Conservation (phyloP, 2,797 vertebrate genomes). For the Pteropus rufus region DNA sequence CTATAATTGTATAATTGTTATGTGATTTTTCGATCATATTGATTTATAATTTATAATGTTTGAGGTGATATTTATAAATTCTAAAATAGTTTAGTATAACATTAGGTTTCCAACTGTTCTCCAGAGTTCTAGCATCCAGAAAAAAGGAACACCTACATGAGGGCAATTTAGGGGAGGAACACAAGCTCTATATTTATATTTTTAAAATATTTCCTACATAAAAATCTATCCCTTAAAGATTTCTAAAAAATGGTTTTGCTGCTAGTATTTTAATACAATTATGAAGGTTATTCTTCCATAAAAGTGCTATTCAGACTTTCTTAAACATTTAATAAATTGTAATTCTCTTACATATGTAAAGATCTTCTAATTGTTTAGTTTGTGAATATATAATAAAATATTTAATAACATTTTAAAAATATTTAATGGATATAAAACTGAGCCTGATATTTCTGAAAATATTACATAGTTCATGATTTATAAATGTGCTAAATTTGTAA, state of each 20-base stretch:
- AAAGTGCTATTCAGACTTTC: constrained; percentile 3
- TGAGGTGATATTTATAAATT: not conserved
- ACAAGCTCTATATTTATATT: not conserved
- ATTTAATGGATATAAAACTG: not conserved
- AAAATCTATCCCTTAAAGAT: not conserved
- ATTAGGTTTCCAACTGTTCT: not conserved
- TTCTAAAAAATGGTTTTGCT: not conserved
- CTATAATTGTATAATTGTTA: not conserved
- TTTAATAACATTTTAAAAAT: not conserved
- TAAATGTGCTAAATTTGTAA: not conserved
- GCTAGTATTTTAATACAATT: not conserved
- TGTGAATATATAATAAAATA: constrained; percentile 12
- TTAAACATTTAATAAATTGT: not conserved
- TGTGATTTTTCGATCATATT: not conserved
- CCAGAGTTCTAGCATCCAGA: not conserved
- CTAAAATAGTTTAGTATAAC: not conserved
- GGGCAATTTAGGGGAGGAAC: not conserved
- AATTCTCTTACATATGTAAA: not conserved
- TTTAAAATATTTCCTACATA: not conserved
- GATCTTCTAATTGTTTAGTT: not conserved
- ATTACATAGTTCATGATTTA: not conserved
- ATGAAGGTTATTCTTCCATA: not conserved
- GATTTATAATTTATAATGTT: not conserved
- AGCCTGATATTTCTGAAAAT: constrained; percentile 23
- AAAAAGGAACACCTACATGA: not conserved